phyloP scores from a whole-genome alignment of 2,113 vertebrate species.

The Nanger granti region DNA sequence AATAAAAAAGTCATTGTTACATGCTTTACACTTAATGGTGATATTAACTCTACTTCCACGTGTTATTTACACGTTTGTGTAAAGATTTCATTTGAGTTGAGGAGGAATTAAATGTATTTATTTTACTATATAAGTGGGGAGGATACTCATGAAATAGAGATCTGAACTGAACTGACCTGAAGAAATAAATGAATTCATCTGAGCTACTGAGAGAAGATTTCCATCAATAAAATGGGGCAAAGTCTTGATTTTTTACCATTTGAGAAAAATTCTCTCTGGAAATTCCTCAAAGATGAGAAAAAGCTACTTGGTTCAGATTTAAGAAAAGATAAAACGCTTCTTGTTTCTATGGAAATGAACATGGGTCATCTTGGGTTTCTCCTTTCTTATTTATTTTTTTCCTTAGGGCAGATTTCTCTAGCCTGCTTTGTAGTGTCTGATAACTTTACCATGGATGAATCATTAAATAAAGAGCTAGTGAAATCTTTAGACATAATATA shows the following conservation, averaged over 20 bases:
- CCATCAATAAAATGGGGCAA: not conserved
- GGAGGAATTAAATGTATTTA: not conserved
- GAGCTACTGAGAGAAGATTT: not conserved
- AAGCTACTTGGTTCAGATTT: not conserved
- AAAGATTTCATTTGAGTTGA: not conserved
- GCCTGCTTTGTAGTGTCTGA: not conserved
- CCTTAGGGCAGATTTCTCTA: not conserved
- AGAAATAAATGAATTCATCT: not conserved
- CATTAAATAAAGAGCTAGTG: not conserved
- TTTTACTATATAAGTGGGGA: not conserved
- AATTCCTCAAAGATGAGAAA: not conserved
- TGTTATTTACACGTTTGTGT: not conserved
- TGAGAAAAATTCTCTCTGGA: not conserved
- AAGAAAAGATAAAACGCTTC: not conserved
- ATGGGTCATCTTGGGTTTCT: not conserved
- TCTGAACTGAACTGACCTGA: no score
- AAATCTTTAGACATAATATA: not conserved
- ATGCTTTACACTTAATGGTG: not conserved
- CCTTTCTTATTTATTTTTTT: not conserved
- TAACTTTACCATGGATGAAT: not conserved
- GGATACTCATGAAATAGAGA: not conserved
- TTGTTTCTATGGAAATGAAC: conserved; percentile 47
- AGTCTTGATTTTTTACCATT: not conserved
- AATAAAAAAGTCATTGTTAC: not conserved
- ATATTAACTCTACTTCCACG: not conserved